Evolutionary conservation across 2,797 vertebrate species (phyloP).

Genomic region (Melanotaenia trifasciata): DNA sequence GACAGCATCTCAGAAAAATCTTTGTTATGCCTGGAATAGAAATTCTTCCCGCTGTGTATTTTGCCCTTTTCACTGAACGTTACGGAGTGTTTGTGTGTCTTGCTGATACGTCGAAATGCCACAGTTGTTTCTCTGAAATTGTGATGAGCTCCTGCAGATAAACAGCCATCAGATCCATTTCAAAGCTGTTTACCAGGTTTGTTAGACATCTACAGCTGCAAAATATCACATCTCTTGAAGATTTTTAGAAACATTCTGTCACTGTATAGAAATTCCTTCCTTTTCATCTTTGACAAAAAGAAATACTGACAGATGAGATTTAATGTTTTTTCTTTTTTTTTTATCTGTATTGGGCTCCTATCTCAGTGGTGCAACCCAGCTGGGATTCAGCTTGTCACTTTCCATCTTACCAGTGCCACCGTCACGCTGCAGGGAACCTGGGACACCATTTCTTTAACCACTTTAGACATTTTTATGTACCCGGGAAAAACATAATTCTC

Average conservation of each 20-base stretch:
- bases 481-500: background rate
- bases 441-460: constrained; percentile 1
- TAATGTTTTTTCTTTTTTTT: constrained; percentile 34
- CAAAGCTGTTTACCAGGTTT: constrained; percentile 58
- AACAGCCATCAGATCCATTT: constrained; percentile 56
- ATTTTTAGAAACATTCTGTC: constrained; percentile 30
- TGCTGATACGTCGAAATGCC: constrained; percentile 40
- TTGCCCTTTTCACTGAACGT: constrained; percentile 51
- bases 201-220: constrained; percentile 54
- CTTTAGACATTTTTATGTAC: constrained; percentile 7
- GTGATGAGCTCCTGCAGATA: constrained; percentile 52
- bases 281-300: constrained; percentile 51
- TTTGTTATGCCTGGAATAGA: constrained; percentile 11
- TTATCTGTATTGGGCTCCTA: constrained; percentile 32
- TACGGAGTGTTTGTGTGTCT: constrained; percentile 30
- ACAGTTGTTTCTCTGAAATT: constrained; percentile 42
- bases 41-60: constrained; percentile 20
- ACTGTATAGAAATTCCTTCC: constrained; percentile 24
- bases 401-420: constrained; percentile 15
- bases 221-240: constrained; percentile 37
- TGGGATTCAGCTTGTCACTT: constrained; percentile 35
- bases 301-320: constrained; percentile 37
- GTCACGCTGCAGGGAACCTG: constrained; percentile 3
- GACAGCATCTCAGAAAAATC: constrained; percentile 42
- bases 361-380: constrained; percentile 21